phyloP scores from a whole-genome alignment of 2,888 invertebrate genomes.

The Netelia melanura region DNA sequence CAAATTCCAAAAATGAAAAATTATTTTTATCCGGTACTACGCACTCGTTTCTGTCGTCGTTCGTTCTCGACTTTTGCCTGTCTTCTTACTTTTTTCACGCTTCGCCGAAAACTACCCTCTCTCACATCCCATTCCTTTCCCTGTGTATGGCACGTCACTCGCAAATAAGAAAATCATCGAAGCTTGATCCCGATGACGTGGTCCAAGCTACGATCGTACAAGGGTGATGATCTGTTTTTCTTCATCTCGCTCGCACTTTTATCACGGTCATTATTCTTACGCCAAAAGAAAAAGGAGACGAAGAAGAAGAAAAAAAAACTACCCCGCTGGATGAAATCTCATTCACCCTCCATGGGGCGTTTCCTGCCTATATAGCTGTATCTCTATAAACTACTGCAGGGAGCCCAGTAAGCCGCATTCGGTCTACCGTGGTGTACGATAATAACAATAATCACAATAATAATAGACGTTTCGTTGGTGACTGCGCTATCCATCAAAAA shows the following conservation, averaged over 20 bases:
- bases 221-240: conserved; percentile 20
- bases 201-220: conserved; percentile 10
- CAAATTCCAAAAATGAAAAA: background rate
- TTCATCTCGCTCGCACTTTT: conserved; percentile 51
- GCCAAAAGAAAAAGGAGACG: background rate
- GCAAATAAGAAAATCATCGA: conserved; percentile 46
- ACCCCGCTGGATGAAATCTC: conserved; percentile 51
- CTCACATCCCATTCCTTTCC: background rate
- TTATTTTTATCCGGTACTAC: conserved; percentile 27
- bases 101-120: background rate
- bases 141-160: conserved; percentile 1
- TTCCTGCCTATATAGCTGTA: background rate
- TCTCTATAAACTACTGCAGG: conserved; percentile 31
- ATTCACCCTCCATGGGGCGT: conserved; percentile 47
- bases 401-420: conserved; percentile 24
- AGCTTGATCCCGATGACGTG: conserved; percentile 24
- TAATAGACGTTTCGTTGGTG: conserved; percentile 31
- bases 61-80: conserved; percentile 20
- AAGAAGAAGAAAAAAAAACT: conserved; percentile 42
- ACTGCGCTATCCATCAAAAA: conserved; percentile 36
- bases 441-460: conserved; percentile 38
- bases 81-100: conserved; percentile 6
- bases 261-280: conserved; percentile 61
- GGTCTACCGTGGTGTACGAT: conserved; percentile 11
- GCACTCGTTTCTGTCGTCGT: conserved; percentile 13